phyloP scores from a whole-genome alignment of 2,888 invertebrate species.

The Dendrolimus pini region DNA sequence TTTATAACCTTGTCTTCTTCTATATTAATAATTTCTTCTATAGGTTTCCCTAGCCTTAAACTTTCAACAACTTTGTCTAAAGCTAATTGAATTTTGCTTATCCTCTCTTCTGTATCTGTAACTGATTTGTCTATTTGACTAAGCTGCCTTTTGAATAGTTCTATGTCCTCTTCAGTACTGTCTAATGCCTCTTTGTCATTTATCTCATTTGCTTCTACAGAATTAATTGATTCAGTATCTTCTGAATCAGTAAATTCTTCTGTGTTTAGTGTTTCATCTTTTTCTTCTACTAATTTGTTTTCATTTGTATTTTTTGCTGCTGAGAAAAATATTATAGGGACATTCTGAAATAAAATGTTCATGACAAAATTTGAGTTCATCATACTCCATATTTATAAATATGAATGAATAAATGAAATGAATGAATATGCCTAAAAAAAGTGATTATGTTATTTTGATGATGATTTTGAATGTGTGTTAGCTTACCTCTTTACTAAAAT shows the following conservation, averaged over 20 bases:
- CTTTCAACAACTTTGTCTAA: slow-evolving; percentile 61
- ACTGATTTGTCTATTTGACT: slow-evolving; percentile 72
- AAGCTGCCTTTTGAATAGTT: slow-evolving; percentile 68
- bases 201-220: slow-evolving; percentile 32
- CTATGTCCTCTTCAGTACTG: slow-evolving; percentile 53
- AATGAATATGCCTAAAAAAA: too few relatives aligned
- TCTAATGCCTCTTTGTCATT: slow-evolving; percentile 34
- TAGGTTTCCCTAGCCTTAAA: slow-evolving; percentile 46
- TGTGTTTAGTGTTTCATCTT: slow-evolving; percentile 20
- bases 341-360: slow-evolving; percentile 51
- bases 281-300: slow-evolving; percentile 58
- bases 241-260: slow-evolving; percentile 32
- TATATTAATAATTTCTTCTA: slow-evolving; percentile 34
- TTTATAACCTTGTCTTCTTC: slow-evolving; percentile 7
- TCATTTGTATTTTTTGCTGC: slow-evolving; percentile 80
- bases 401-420: too few relatives aligned
- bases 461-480: too few relatives aligned
- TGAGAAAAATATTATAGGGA: slow-evolving; percentile 93
- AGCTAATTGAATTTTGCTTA: slow-evolving; percentile 71
- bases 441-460: too few relatives aligned
- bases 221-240: slow-evolving; percentile 47
- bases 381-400: too few relatives aligned
- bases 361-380: too few relatives aligned
- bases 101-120: slow-evolving; percentile 69
- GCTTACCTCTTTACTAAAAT: slow-evolving; percentile 80